Conservation (phyloP, 2,888 invertebrate genomes). For the Electrophaes corylata region DNA sequence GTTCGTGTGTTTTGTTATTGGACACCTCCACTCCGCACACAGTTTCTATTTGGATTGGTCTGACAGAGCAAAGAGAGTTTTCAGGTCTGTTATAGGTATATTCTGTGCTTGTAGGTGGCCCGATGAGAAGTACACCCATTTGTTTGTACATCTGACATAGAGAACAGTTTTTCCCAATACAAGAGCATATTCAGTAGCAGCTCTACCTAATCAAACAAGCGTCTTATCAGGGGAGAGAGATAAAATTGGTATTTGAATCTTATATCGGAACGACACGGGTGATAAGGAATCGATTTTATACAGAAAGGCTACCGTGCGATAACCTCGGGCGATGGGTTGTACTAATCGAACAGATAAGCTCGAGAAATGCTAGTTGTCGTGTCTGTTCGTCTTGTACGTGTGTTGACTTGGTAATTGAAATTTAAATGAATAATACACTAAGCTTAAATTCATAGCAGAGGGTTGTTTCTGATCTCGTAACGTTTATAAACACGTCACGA, state of each 20-base stretch:
- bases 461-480: constrained; percentile 62
- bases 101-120: constrained; percentile 43
- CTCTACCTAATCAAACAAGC: constrained; percentile 47
- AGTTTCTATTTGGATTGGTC: constrained; percentile 72
- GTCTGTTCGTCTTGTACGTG: constrained; percentile 58
- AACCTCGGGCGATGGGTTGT: constrained; percentile 64
- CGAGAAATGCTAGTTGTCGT: constrained; percentile 57
- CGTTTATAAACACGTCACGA: constrained; percentile 77
- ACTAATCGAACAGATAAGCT: constrained; percentile 70
- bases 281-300: constrained; percentile 71
- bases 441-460: constrained; percentile 59
- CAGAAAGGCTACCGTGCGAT: constrained; percentile 72
- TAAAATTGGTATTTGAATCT: constrained; percentile 69
- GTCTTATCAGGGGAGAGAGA: constrained; percentile 58
- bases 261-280: constrained; percentile 56
- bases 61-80: constrained; percentile 66
- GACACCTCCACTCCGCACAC: constrained; percentile 76
- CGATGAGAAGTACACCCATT: constrained; percentile 40
- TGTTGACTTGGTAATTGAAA: constrained; percentile 62
- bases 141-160: constrained; percentile 59
- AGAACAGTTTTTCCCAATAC: constrained; percentile 28
- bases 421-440: constrained; percentile 61
- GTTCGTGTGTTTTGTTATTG: constrained; percentile 80
- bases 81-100: constrained; percentile 14
- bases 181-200: constrained; percentile 53